Base-by-base conservation (phyloP, 2,797 vertebrate species). In the Tauraco hartlaubi region DNA sequence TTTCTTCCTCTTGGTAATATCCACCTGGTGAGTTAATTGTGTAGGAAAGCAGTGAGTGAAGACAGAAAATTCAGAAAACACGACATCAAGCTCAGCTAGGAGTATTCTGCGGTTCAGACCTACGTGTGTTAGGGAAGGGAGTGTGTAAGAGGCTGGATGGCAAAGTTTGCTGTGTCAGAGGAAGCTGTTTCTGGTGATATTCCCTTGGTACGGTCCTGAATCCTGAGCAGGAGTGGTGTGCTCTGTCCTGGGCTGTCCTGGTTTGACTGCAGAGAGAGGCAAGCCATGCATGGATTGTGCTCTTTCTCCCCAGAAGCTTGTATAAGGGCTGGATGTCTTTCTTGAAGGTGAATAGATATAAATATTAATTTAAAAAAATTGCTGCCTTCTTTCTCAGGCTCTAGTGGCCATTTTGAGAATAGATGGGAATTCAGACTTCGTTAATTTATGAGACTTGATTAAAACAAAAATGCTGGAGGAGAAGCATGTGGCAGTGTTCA, bases 1-100 rank as follows among this genome's bases (percentile, higher is more conserved):
- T 96, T 90, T 88, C 76, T 94, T 96, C 55, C 85, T 91, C 76
- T 87, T 90, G 69, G 76, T 96, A 80, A 86, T 94, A 94, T 88
- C 69, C 62, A 92, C 95, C 91, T 85, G 79, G 76, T 73, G 85
- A 92, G 87, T 76, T 92, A 94, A 95, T 94, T 91, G 78, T 81
- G 46, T 68, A 94, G 79, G 66, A 89, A 73, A 91, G 71, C 51
- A 94, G 64, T 33, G 68, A 62, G 28, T n/a, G 51, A 85, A 86
- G 79, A 62, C 35, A 66, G 43, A 72, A 85, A 61, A 91, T 31
- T 68, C 74, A 71, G 64, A 88, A 94, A 90, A 88, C 9, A 3
- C 77, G 49, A 28, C 17, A 83, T 80, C 3, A 16, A 5, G 29
- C 56, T 89, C 64, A 91, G 72, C 54, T 67, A n/a, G 74, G 67